phyloP scores from a whole-genome alignment of 2,797 vertebrate species.

The Sebastes vulpes region DNA sequence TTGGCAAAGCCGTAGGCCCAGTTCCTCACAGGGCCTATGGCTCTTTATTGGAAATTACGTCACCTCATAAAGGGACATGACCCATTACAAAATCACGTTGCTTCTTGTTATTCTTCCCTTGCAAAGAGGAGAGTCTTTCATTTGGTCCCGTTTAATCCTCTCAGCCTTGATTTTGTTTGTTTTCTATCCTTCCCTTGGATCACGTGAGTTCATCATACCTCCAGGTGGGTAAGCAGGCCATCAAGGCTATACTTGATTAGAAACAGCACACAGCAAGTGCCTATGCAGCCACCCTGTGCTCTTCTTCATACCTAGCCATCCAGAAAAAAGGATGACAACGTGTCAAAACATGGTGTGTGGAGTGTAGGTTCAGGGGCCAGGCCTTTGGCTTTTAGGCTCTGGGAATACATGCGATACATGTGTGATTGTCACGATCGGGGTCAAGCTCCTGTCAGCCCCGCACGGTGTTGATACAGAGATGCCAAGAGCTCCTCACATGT shows the following conservation, averaged over 20 bases:
- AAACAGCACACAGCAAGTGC: conserved; percentile 36
- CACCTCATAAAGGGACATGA: conserved; percentile 73
- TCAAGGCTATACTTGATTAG: conserved; percentile 49
- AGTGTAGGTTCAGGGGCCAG: conserved; percentile 39
- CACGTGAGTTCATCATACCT: conserved; percentile 19
- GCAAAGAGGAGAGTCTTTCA: conserved; percentile 8
- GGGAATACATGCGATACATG: conserved; percentile 26
- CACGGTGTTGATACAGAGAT: conserved; percentile 50
- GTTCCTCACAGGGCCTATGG: conserved; percentile 34
- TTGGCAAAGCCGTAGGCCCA: not conserved
- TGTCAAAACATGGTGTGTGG: conserved; percentile 66
- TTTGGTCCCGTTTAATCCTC: conserved; percentile 9
- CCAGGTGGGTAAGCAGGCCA: conserved; percentile 14
- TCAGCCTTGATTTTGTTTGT: conserved; percentile 42
- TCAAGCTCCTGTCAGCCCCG: conserved; percentile 17
- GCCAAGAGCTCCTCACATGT: conserved; percentile 61
- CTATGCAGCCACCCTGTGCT: conserved; percentile 5
- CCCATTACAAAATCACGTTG: conserved; percentile 56
- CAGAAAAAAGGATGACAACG: conserved; percentile 36
- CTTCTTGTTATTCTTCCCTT: conserved; percentile 57
- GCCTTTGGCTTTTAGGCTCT: conserved; percentile 18
- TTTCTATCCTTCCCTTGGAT: conserved; percentile 25
- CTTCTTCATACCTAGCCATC: conserved; percentile 10
- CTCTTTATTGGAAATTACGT: conserved; percentile 74
- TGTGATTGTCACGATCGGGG: conserved; percentile 49